Evolutionary conservation across 2,888 invertebrate species (phyloP), one percentile per base, ranked within the genome.

Genomic region (Alviniconcha strummeri): DNA sequence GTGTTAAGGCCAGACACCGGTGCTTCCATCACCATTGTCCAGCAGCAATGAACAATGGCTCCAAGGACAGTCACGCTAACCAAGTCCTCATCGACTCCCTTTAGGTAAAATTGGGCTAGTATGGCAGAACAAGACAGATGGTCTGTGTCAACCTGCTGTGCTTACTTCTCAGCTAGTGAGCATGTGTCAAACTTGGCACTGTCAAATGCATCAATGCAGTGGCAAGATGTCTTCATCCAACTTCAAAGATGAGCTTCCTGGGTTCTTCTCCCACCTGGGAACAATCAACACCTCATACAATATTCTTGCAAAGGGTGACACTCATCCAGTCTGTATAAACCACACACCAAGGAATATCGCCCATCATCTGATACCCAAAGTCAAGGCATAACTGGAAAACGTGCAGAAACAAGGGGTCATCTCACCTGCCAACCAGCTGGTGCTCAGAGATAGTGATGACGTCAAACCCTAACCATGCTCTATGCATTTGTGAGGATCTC

Each of bases 281-380:
- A 81, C 76, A 64, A 76, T 85, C 17, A 36, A 60, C 9, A 78
- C 11, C 3, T 11, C 64, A 1, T 75, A 84, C 82, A 56, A 56
- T 8, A 81, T 81, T 15, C 13, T 2, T 17, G 13, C 4, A 9
- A 87, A 82, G 64, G 82, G 86, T 6, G 88, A 87, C 4, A 89
- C 90, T n/a, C 75, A 56, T 64, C 91, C 92, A 9, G 88, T 85
- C 82, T 88, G 88, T 15, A 83, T 90, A 36, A 36, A 36, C 54
- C 84, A 86, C 36, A 85, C 88, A 7, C 91, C 91, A n/a, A 86
- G 92, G 76, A 83, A 91, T 72, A 88, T 92, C 8, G 89, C 92
- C 4, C 82, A 93, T 17, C 90, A 92, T 5, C 76, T 92, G 52
- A 77, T 89, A 71, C 84, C 88, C 17, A 88, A 89, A 77, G 84